Evolutionary conservation across 2,113 vertebrate species (phyloP).

Genomic region (Balaeniceps rex): DNA sequence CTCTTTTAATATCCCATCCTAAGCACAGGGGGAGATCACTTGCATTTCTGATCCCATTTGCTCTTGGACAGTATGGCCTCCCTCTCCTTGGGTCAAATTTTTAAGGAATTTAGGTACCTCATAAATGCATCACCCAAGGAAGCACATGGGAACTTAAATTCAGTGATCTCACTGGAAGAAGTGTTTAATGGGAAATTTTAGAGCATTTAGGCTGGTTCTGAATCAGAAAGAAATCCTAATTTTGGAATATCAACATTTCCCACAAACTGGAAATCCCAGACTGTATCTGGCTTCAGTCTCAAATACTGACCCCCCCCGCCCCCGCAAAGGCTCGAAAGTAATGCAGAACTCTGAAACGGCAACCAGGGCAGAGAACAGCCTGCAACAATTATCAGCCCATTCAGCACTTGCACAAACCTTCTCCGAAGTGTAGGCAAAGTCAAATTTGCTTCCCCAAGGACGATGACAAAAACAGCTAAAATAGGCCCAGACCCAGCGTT

Average conservation of each 20-base stretch:
- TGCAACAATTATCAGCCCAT: neutral
- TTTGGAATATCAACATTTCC: neutral
- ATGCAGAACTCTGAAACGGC: neutral
- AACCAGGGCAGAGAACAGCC: neutral
- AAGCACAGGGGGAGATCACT: neutral
- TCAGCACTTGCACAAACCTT: neutral
- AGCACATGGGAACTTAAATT: neutral
- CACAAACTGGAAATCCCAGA: neutral
- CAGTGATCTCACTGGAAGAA: neutral
- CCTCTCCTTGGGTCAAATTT: neutral
- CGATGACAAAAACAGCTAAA: neutral
- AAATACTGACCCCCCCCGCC: too few species aligned
- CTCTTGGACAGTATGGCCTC: neutral
- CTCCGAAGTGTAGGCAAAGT: neutral
- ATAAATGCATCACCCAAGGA: neutral
- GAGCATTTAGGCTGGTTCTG: neutral
- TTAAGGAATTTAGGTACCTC: neutral
- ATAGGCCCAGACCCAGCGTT: neutral
- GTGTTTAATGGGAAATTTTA: neutral
- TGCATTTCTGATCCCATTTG: neutral
- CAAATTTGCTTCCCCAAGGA: neutral
- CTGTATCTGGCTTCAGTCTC: neutral
- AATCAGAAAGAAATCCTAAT: neutral
- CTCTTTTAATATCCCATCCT: neutral
- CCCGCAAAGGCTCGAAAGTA: accelerated